Evolutionary conservation across 2,113 vertebrate genomes (phyloP).

Genomic region (Euleptes europaea): DNA sequence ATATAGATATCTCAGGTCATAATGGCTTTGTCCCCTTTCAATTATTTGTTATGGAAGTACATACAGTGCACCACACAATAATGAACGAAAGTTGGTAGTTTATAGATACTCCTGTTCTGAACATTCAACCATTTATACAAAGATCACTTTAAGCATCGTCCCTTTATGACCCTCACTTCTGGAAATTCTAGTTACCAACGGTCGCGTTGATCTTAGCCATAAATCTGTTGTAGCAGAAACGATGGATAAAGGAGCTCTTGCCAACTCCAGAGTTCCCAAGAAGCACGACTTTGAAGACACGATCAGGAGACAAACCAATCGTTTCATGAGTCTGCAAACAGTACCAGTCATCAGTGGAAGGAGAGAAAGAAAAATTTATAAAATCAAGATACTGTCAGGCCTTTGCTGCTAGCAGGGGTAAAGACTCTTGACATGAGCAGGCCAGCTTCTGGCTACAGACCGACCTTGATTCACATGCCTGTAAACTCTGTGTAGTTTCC

Average conservation of each 20-base stretch:
- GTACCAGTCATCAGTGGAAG: background rate
- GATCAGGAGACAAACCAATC: conserved; percentile 57
- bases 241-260: conserved; percentile 86
- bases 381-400: background rate
- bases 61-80: background rate
- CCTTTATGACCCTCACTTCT: background rate
- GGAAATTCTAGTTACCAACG: conserved; percentile 69
- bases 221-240: conserved; percentile 78
- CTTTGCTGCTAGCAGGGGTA: no score
- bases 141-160: background rate
- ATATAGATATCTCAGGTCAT: no score
- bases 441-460: no score
- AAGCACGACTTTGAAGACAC: conserved; percentile 85
- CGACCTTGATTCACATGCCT: no score
- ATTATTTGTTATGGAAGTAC: no score
- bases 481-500: no score
- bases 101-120: background rate
- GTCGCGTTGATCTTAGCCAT: conserved; percentile 70
- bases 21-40: no score
- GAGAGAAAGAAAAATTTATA: background rate
- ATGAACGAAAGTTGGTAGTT: no score
- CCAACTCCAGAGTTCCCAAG: conserved; percentile 84
- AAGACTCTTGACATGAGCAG: no score
- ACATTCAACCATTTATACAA: background rate
- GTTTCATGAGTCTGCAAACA: conserved; percentile 49